Base-by-base conservation (phyloP, 1,140 invertebrate genomes). In the Mesaphorura yosii region DNA sequence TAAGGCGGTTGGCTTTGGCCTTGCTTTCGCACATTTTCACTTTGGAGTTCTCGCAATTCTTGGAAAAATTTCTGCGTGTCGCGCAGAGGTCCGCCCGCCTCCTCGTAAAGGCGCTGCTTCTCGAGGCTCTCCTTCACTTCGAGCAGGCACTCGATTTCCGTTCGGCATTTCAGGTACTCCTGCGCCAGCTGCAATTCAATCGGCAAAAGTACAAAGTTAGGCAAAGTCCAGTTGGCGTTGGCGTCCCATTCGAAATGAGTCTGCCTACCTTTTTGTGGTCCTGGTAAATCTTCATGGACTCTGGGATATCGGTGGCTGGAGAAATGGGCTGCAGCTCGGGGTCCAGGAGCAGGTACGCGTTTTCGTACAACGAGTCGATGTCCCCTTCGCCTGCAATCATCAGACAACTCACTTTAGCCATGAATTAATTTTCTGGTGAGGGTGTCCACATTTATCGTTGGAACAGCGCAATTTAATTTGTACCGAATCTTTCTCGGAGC, bases 221-320 rank as follows among this genome's bases (percentile, higher is more conserved):
- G 20, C n/a, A 48, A 48, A 48, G 20, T 39, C 26, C 17, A 50
- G 15, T 6, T 20, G 38, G 6, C 23, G 12, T 7, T 23, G 38
- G 14, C 20, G 7, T 23, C 22, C 14, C 20, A 50, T 50, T 41
- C n/a, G n/a, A n/a, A n/a, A n/a, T n/a, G n/a, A n/a, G n/a, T n/a
- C n/a, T n/a, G n/a, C 59, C 60, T 58, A 89, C 75, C 66, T 81
- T 75, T 63, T 86, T 86, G 67, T 92, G 88, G 60, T 88, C 82
- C 50, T 89, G 77, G 69, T 86, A 92, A 52, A 92, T 85, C 51
- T 79, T 69, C 63, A 83, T 75, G 29, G 87, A 91, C 66, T 84
- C 78, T 23, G 80, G 74, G 68, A 82, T 83, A 49, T 75, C 77
- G 47, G 79, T 75, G 69, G 87, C 82, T 6, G 88, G 88, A 20